phyloP scores from a whole-genome alignment of 2,888 invertebrate species.

The Drosophila stalkeri region DNA sequence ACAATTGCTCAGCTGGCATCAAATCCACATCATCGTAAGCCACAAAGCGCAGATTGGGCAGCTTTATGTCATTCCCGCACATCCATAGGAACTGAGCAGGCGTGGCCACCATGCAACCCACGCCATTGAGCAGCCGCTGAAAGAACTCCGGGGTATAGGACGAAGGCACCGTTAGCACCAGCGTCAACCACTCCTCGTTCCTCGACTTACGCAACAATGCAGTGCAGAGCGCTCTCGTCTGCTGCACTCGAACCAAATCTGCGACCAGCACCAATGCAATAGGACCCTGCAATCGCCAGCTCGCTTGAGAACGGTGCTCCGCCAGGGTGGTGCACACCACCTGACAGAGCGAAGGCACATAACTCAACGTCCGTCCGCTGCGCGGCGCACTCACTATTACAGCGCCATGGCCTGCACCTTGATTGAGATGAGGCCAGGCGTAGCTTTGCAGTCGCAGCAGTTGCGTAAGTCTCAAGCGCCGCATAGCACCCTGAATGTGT shows the following conservation, averaged over 20 bases:
- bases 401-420: constrained; percentile 40
- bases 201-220: constrained; percentile 37
- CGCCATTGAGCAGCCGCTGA: constrained; percentile 54
- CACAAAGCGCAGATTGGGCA: constrained; percentile 40
- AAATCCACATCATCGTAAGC: constrained; percentile 65
- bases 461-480: constrained; percentile 22
- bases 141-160: constrained; percentile 20
- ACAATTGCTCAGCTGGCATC: constrained; percentile 40
- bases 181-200: constrained; percentile 29
- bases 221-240: constrained; percentile 38
- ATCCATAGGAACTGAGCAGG: constrained; percentile 57
- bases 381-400: constrained; percentile 58
- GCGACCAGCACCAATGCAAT: constrained; percentile 50
- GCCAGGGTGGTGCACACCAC: constrained; percentile 18
- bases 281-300: constrained; percentile 31
- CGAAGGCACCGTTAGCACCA: constrained; percentile 48
- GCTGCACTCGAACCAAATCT: constrained; percentile 35
- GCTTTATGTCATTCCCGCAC: constrained; percentile 11
- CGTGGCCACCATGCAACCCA: constrained; percentile 57
- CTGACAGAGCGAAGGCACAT: constrained; percentile 58
- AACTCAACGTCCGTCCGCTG: constrained; percentile 66
- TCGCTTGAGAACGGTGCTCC: neutral
- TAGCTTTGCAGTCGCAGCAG: constrained; percentile 67
- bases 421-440: constrained; percentile 55
- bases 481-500: constrained; percentile 44